Base-by-base conservation (phyloP, 64 coral and sea anemone genomes). In the Pocillopora damicornis region DNA sequence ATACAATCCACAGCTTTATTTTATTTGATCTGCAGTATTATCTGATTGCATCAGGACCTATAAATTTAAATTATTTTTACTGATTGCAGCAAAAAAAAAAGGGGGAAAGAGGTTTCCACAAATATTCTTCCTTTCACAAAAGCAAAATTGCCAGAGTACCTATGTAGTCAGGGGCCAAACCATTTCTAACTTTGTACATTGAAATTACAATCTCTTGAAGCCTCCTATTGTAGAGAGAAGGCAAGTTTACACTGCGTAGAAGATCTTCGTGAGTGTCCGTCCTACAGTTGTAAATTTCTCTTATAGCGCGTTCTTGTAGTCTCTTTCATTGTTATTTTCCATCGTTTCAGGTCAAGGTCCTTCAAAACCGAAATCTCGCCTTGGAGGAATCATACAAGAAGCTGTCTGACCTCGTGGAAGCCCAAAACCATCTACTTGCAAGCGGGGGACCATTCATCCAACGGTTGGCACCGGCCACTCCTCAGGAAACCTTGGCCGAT, bases 361-460 rank as follows among this genome's bases (percentile, higher is more conserved):
- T 99, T 35, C 97, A 99, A 66, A 90, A 99, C 61, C 92, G 87
- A 81, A 95, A 99, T 66, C 81, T 81, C 59, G 89, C 88, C 2
- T 65, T 99, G 0, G 93, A 95, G 59, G 93, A 99, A 74, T 95
- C 90, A 0, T 95, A 99, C 80, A 95, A 95, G 37, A 99, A 92
- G 30, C 79, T 99, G 0, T 76, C 90, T 4, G 90, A 99, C 61
- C 91, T 99, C 22, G 90, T 99, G 15, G 97, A 99, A 89, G 97
- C 97, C 58, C 97, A 99, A 61, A 99, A 99, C 60, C 97, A 99
- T 69, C 75, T 99, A 18, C n/a, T 99, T 20, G 80, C 94, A 1
- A 96, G 91, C 88, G 88, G 87, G 8, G 89, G 91, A 37, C 88
- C 91, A 30, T 81, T 90, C 45, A 65, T 96, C 22, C 88, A 93